Percentiles rank a stretch among this genome's conserved stretches.
Evolutionary conservation across 2,113 vertebrate species (phyloP).

Genomic region (mouse (Mus musculus)): DNA sequence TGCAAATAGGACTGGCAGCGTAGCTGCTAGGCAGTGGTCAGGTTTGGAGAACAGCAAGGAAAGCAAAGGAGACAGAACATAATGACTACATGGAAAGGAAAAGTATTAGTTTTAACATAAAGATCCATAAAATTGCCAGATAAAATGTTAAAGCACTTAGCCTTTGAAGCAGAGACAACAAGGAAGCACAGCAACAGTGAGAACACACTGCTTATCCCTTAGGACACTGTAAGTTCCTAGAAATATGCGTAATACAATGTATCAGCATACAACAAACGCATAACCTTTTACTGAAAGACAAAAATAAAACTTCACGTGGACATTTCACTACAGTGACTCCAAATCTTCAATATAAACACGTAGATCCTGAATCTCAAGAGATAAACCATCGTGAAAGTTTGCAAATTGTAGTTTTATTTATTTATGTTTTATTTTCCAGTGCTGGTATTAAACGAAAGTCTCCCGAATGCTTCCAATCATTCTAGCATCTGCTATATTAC

Average conservation of each 20-base stretch:
- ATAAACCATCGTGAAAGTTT: neutral
- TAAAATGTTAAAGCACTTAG: constrained; percentile 5
- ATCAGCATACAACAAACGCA: neutral
- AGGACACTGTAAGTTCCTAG: neutral
- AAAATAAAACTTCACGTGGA: neutral
- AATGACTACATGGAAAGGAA: neutral
- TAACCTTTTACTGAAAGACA: neutral
- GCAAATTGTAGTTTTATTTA: neutral
- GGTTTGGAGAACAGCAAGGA: neutral
- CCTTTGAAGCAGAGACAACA: neutral
- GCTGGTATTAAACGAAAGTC: neutral
- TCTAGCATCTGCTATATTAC: neutral
- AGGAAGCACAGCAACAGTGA: neutral
- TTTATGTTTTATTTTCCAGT: neutral
- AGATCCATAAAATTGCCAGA: neutral
- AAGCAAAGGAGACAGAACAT: neutral
- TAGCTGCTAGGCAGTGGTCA: neutral
- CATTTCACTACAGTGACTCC: neutral
- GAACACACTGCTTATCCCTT: neutral
- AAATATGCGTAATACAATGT: neutral
- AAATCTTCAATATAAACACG: neutral
- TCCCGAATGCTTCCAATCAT: neutral
- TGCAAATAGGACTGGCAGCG: neutral
- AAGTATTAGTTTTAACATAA: neutral
- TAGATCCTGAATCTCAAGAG: neutral